Evolutionary conservation across 2,888 invertebrate genomes (phyloP).

Genomic region (Hyposoter dolosus): DNA sequence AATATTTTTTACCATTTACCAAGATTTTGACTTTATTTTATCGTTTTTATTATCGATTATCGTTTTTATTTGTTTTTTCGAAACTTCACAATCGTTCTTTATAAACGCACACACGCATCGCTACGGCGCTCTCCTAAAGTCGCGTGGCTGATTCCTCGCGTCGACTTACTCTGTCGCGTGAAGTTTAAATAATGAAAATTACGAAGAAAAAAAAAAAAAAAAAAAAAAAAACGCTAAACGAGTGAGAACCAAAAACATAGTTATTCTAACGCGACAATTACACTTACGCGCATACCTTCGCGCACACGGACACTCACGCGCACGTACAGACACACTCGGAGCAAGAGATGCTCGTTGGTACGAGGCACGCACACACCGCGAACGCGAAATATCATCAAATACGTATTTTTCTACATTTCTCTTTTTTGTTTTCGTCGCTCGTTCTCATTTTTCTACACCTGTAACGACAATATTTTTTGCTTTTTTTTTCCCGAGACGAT

Average conservation of each 20-base stretch:
- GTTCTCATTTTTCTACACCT: slow-evolving; percentile 67
- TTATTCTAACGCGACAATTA: slow-evolving; percentile 54
- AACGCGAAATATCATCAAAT: slow-evolving; percentile 51
- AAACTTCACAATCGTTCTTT: slow-evolving; percentile 32
- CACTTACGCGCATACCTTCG: slow-evolving; percentile 5
- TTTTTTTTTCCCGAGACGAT: slow-evolving; percentile 18
- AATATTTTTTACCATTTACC: slow-evolving; percentile 4
- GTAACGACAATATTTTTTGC: slow-evolving; percentile 68
- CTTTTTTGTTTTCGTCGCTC: slow-evolving; percentile 63
- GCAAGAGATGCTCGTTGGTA: slow-evolving; percentile 7
- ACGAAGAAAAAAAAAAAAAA: too few species aligned
- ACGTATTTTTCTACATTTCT: slow-evolving; percentile 73
- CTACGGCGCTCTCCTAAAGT: slow-evolving; percentile 39
- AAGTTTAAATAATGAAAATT: slow-evolving; percentile 22
- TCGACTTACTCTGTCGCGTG: slow-evolving; percentile 1
- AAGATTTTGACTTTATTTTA: background rate
- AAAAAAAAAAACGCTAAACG: slow-evolving; percentile 43
- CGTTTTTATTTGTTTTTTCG: background rate
- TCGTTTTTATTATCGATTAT: background rate
- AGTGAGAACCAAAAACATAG: slow-evolving; percentile 57
- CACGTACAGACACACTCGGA: slow-evolving; percentile 18
- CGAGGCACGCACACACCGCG: slow-evolving; percentile 43
- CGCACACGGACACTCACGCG: slow-evolving; percentile 37
- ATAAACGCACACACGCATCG: slow-evolving; percentile 42
- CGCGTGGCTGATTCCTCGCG: background rate